Conservation (phyloP, 1,140 invertebrate genomes). For the Hyles vespertilio region DNA sequence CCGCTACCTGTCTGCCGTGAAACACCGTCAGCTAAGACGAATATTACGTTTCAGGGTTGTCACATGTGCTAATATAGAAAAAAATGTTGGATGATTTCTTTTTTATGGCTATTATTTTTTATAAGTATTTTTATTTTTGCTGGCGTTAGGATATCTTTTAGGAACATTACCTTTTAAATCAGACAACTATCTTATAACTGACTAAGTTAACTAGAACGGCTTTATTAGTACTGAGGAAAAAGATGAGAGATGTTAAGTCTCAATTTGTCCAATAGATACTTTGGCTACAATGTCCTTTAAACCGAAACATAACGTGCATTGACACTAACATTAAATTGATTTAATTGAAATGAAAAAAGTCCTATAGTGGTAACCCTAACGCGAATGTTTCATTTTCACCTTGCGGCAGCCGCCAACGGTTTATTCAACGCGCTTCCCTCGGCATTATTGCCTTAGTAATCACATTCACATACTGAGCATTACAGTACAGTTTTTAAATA, state of each 20-base stretch:
- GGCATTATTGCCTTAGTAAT: conserved; percentile 27
- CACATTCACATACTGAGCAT: conserved; percentile 9
- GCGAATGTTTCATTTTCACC: conserved; percentile 23
- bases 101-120: neutral
- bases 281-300: no score
- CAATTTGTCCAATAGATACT: no score
- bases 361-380: conserved; percentile 14
- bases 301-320: no score
- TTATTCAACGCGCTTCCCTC: conserved; percentile 14
- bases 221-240: no score
- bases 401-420: conserved; percentile 9
- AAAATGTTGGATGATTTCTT: neutral
- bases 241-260: no score
- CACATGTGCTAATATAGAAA: neutral
- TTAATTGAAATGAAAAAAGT: neutral
- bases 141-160: neutral
- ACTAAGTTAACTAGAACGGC: neutral
- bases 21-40: conserved; percentile 22
- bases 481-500: conserved; percentile 5
- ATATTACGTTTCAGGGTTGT: conserved; percentile 28
- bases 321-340: neutral
- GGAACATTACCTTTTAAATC: neutral
- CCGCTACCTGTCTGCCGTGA: conserved; percentile 13
- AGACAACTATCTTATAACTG: neutral
- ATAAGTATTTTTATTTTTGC: neutral